Evolutionary conservation across 2,797 vertebrate species (phyloP).

Genomic region (Acomys russatus): DNA sequence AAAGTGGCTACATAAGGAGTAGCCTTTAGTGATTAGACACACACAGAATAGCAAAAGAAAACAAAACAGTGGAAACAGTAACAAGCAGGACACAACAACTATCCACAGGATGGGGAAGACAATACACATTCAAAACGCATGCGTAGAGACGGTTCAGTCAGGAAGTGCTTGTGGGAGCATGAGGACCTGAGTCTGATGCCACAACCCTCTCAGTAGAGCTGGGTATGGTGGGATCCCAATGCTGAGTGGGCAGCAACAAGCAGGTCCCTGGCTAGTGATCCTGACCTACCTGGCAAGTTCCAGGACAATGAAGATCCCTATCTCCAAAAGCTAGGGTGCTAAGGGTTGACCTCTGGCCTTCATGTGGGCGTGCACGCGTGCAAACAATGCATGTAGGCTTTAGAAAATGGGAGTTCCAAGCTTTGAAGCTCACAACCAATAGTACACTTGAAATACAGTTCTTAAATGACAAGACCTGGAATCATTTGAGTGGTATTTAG

Average conservation of each 20-base stretch:
- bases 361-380: fast-evolving
- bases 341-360: neutral
- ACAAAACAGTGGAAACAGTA: too few relatives aligned
- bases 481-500: neutral
- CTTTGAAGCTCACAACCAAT: neutral
- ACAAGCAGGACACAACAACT: neutral
- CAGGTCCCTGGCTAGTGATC: neutral
- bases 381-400: neutral
- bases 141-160: neutral
- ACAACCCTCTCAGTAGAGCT: neutral
- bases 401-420: neutral
- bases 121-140: neutral
- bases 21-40: neutral
- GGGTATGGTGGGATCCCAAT: neutral
- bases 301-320: neutral
- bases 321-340: neutral
- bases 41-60: neutral
- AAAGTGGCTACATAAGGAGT: neutral
- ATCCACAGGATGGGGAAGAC: neutral
- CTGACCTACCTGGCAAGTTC: neutral
- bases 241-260: neutral
- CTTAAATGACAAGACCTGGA: neutral
- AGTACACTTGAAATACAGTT: neutral
- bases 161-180: neutral
- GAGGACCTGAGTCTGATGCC: neutral